Evolutionary conservation across 2,113 vertebrate genomes (phyloP).

Genomic region (Syngnathus floridae): DNA sequence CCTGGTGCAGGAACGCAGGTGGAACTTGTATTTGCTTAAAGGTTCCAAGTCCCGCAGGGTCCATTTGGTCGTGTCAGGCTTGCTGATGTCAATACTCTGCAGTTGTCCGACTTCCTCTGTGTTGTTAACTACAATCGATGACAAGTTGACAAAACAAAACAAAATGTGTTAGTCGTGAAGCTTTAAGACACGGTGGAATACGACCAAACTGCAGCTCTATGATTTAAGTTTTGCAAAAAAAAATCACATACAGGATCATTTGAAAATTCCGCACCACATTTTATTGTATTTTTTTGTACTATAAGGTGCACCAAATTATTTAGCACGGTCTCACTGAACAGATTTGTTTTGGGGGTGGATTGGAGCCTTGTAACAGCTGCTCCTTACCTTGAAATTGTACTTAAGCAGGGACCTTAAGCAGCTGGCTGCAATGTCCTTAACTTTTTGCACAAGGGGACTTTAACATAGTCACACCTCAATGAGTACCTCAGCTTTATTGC

Average conservation of each 20-base stretch:
- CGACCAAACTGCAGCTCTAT: no score
- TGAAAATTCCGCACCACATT: background rate
- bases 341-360: slow-evolving; percentile 11
- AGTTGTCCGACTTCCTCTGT: slow-evolving; percentile 77
- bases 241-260: background rate
- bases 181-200: background rate
- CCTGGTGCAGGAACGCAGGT: slow-evolving; percentile 81
- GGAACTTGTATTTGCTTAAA: slow-evolving; percentile 87
- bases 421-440: slow-evolving; percentile 58
- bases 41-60: slow-evolving; percentile 74
- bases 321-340: no score
- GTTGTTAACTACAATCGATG: slow-evolving; percentile 77
- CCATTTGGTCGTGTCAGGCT: slow-evolving; percentile 72
- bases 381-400: slow-evolving; percentile 39
- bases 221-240: background rate
- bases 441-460: slow-evolving; percentile 60
- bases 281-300: background rate
- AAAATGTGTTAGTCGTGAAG: background rate
- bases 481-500: slow-evolving; percentile 49
- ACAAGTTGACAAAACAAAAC: background rate
- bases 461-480: slow-evolving; percentile 56
- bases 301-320: no score
- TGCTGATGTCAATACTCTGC: slow-evolving; percentile 72
- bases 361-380: slow-evolving; percentile 47
- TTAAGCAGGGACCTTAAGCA: slow-evolving; percentile 47